A percentile compares a stretch with the other conserved stretches of the same genome.
phyloP scores from a whole-genome alignment of 1,140 invertebrate species.

The Macrotrachela quadricornifera region DNA sequence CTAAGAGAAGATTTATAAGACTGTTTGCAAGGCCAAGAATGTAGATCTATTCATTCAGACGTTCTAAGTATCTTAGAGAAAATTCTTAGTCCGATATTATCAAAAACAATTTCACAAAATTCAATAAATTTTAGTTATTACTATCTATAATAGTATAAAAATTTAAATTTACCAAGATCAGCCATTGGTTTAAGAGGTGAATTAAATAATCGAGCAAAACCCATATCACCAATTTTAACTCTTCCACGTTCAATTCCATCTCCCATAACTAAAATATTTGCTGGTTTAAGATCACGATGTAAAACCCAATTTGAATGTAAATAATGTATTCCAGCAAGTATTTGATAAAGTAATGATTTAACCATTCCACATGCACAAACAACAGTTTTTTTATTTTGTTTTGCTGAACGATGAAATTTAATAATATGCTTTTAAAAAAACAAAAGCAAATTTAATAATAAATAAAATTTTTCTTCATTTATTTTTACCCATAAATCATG shows the following conservation, averaged over 20 bases:
- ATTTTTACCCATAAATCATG: conserved; percentile 75
- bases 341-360: conserved; percentile 91
- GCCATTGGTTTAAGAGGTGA: conserved; percentile 79
- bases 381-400: conserved; percentile 81
- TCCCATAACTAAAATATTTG: conserved; percentile 98
- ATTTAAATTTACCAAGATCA: conserved; percentile 21
- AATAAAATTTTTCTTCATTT: background rate
- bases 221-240: conserved; percentile 99
- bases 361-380: conserved; percentile 66
- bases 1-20: too few relatives aligned
- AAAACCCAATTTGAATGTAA: conserved; percentile 98
- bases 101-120: too few relatives aligned
- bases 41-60: too few relatives aligned
- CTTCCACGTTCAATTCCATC: conserved; percentile 83
- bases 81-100: too few relatives aligned
- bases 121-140: too few relatives aligned
- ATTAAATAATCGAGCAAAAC: conserved; percentile 96
- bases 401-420: conserved; percentile 91
- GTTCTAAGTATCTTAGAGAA: too few relatives aligned
- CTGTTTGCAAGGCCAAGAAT: too few relatives aligned
- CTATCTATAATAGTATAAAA: too few relatives aligned
- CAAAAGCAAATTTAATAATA: too few relatives aligned
- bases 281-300: conserved; percentile 96
- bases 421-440: conserved; percentile 63
- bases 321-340: conserved; percentile 96